Percentiles rank a stretch among this genome's conserved stretches.
Evolutionary conservation across 2,888 invertebrate genomes (phyloP).

Genomic region (Didymodactylos carnosus): DNA sequence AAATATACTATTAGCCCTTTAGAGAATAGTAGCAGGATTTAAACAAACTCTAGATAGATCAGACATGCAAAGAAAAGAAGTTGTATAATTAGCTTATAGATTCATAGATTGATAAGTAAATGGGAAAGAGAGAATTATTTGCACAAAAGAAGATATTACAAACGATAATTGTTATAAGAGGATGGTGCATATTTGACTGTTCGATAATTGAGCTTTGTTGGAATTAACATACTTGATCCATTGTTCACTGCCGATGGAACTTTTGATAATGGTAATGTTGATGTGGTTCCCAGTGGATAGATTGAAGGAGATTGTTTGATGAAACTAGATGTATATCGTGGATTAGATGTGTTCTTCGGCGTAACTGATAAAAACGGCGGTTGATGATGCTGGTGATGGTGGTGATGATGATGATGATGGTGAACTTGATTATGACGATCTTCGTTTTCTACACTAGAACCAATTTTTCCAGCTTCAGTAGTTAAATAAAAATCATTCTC

Average conservation of each 20-base stretch:
- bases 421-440: no score
- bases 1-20: no score
- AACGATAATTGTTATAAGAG: neutral
- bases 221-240: neutral
- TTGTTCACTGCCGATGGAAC: neutral
- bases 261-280: neutral
- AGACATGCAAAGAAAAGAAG: no score
- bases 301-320: neutral
- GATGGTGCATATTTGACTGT: neutral
- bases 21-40: no score
- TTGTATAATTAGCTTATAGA: no score
- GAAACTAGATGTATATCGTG: neutral
- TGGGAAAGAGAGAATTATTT: neutral
- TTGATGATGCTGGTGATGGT: no score
- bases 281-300: neutral
- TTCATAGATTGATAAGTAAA: no score
- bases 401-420: no score
- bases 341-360: no score
- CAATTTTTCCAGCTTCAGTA: neutral
- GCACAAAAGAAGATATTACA: neutral
- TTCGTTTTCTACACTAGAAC: no score
- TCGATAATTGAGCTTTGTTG: neutral
- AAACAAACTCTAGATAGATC: no score
- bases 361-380: no score
- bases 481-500: neutral